Base-by-base conservation (phyloP, 2,797 vertebrate species). In the Takifugu ocellatus region DNA sequence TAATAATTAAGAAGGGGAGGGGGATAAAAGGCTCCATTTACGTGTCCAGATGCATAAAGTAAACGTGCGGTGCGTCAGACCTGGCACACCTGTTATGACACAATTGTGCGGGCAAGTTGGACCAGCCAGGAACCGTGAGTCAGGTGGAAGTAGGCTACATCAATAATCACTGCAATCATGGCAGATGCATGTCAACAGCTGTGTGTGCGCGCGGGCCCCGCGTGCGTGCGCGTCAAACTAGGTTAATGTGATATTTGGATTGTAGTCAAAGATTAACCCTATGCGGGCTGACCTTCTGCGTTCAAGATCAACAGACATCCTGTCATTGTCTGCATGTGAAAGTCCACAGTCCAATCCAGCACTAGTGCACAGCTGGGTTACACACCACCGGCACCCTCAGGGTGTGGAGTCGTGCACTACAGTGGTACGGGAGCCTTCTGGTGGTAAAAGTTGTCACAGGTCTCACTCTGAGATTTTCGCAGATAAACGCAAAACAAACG, bases 171-270 rank as follows among this genome's bases (percentile, higher is more conserved):
- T 64, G 70, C 67, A 60, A 72, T 74, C 73, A 77, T 79, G 75
- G 68, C 79, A 84, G 78, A 78, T 84, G 70, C 70, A 54, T 36
- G 14, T 33, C 76, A 75, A 62, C 80, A 79, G 68, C 64, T 83
- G 79, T 77, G 62, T 62, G 57, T 56, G 53, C 48, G 57, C 61
- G 56, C 66, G 66, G 56, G 61, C 63, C 61, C 33, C 45, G 47
- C 52, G 39, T 61, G 60, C 49, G 55, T 54, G 50, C 45, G 56
- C 45, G 48, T 17, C 69, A 70, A 88, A 77, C 65, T 90, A 77
- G 88, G 86, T 89, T 89, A 88, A 85, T 89, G 87, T 85, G 78
- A 86, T 82, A 77, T 84, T 85, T 81, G 71, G 72, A 70, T 63
- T 72, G 60, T 55, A 82, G 62, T 72, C 75, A 74, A 64, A 86